Base-by-base conservation (phyloP, 2,797 vertebrate genomes). In the Champsocephalus esox region DNA sequence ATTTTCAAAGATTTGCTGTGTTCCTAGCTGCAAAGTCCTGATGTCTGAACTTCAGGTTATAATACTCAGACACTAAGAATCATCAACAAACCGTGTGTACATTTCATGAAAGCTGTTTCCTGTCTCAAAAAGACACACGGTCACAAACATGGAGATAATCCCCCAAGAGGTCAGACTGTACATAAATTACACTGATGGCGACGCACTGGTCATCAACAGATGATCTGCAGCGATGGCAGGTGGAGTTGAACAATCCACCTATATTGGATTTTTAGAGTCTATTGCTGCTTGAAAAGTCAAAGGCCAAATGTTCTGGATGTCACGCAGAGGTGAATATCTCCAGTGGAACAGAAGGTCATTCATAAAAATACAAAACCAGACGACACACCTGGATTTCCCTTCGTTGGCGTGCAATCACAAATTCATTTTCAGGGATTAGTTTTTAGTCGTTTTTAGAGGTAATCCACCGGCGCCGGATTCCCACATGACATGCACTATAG, bases 361-460 rank as follows among this genome's bases (percentile, higher is more conserved):
- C 12, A 8, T 41, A 32, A 56, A 45, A 77, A 28, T 28, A 28
- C 5, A 28, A 28, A 68, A 44, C 32, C 19, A n/a, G 4, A 61
- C 7, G 3, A 45, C 64, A 73, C 73, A 72, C 70, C 63, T 73
- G 66, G 60, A 73, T 65, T 60, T 24, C 70, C 50, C 50, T 17
- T 2, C 44, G 59, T 65, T 13, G 67, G 67, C 66, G 12, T 67
- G 38, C 68, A 24, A 68, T 80, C 74, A 48, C 19, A 66, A 61
- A 83, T 78, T 85, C 54, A 88, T 87, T 79, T 69, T 52, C 11
- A 64, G 41, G 83, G 87, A 89, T 90, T 90, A 82, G 68, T 84
- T 89, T 89, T 87, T 66, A 63, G 79, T 48, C 75, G 28, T 67
- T 90, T 86, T 85, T 58, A 71, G 77, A 82, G 68, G 80, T 92